Evolutionary conservation across 2,797 vertebrate species (phyloP), one percentile per base, ranked within the genome.

Genomic region (Paedocypris micromegethes): DNA sequence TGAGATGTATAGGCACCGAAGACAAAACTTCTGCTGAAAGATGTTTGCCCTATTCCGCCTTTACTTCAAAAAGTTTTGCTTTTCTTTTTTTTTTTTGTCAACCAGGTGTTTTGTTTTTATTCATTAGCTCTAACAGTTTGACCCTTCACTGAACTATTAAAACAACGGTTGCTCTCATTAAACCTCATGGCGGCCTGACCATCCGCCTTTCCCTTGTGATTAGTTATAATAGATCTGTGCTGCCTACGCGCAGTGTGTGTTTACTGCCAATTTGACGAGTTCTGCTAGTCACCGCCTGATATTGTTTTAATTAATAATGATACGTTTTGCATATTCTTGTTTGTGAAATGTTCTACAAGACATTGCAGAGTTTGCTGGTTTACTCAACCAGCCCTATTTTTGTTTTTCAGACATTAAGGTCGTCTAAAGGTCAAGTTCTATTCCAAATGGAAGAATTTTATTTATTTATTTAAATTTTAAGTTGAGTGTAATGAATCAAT

Each of bases 141-240:
- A 23, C 23, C 23, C 23, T 23, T 23, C 23, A 23, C 23, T 23
- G 23, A 23, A 23, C 23, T 23, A 23, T 23, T 23, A 23, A 23
- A 23, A 23, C 23, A 23, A 23, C 23, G 23, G 1, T 23, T 23
- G 23, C 23, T 23, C 1, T 23, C 23, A 23, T 23, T 23, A 23
- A 23, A 23, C 60, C 37, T 64, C 54, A 6, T 52, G 41, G 48
- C 57, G 60, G 2, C 45, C 53, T 8, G 57, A 57, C 41, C 44
- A 50, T 55, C 40, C 46, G 9, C 39, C 5, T 48, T 66, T 8
- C 42, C 52, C 9, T 65, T 50, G 58, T 44, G 66, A 52, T 70
- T 71, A 43, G 39, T 67, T 67, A 9, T 75, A 63, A 71, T 75
- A 48, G 64, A 66, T 61, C 69, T 57, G 43, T 58, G 73, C 64